Evolutionary conservation across 2,113 vertebrate species (phyloP), one percentile per base, ranked within the genome.

Genomic region (Varanus salvator): DNA sequence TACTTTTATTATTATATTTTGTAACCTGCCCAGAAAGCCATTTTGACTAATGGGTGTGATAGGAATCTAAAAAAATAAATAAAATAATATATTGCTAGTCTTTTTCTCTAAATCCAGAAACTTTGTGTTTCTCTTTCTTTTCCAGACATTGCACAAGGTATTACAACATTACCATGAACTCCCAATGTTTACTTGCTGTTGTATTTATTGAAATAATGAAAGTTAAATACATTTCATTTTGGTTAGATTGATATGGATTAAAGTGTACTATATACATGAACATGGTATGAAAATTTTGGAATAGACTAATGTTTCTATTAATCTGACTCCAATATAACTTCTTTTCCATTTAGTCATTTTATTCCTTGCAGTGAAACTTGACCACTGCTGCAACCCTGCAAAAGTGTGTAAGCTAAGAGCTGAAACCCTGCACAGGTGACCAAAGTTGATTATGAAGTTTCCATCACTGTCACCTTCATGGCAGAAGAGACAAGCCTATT

Each of bases 281-380:
- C 31, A 31, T 69, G 64, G 57, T 25, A 29, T 44, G 38, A 38
- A 68, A 44, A 38, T 83, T 23, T 44, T 50, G 83, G 44, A 84
- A 38, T 52, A 66, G 17, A 80, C 8, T 29, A 60, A 64, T 74
- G 12, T 29, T 87, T 4, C 89, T 91, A 68, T 60, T 89, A 85
- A 0, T 0, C 29, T 78, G 21, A 48, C 87, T 72, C 72, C 12
- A 92, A 38, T 91, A 88, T 38, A 23, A 17, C 27, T 38, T 77
- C 31, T n/a, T 89, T 89, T 89, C 11, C 12, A 38, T 92, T 91
- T 91, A 92, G 31, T 75, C 91, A 81, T 50, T 2, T 27, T 8
- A 78, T 93, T 92, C 54, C 88, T 94, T 76, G 29, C 52, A 54
- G 64, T 87, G 5, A 48, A 68, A 54, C 66, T 25, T 77, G 60